phyloP scores from a whole-genome alignment of 2,113 vertebrate species.

The Athene noctua region DNA sequence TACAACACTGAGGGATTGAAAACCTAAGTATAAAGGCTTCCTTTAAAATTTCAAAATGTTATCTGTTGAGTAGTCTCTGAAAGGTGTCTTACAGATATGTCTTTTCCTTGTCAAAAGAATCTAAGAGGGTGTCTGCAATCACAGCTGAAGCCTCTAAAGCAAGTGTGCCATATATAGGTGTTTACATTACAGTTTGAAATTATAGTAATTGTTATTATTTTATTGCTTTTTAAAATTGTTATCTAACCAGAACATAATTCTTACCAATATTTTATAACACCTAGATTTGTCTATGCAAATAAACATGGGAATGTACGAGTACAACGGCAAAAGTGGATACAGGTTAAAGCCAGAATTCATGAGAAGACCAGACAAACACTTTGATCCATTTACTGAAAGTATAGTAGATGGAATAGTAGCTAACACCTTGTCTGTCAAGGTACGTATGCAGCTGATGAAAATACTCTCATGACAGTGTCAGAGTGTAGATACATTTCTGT shows the following conservation, averaged over 20 bases:
- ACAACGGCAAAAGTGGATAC: slow-evolving; percentile 95
- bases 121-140: not conserved
- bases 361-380: slow-evolving; percentile 95
- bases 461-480: not conserved
- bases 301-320: slow-evolving; percentile 97
- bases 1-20: not conserved
- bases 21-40: not conserved
- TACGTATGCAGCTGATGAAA: slow-evolving; percentile 26
- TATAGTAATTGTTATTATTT: not conserved
- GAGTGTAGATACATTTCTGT: not conserved
- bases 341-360: slow-evolving; percentile 97
- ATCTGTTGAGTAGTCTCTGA: not conserved
- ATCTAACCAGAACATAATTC: not conserved
- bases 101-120: not conserved
- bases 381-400: slow-evolving; percentile 94
- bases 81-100: not conserved
- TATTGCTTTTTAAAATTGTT: not conserved
- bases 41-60: not conserved
- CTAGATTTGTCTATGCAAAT: slow-evolving; percentile 97
- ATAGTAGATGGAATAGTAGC: slow-evolving; percentile 97
- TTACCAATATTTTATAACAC: not conserved
- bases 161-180: not conserved
- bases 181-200: not conserved
- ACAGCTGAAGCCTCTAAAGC: not conserved
- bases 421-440: slow-evolving; percentile 97